Base-by-base conservation (phyloP, 2,113 vertebrate species). In the Silurus glanis region DNA sequence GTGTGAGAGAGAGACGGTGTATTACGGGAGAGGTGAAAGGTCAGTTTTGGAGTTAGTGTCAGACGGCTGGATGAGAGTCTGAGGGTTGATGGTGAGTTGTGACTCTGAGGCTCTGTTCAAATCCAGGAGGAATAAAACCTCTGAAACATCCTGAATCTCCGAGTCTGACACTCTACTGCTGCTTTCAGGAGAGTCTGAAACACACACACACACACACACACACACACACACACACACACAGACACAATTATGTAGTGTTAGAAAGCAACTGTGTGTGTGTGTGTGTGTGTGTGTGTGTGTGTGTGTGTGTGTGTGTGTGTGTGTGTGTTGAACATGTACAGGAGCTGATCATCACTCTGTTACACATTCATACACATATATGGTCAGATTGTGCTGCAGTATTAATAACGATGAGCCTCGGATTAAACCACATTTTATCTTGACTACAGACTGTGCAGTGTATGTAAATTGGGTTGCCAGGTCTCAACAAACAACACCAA, bases 71-170 rank as follows among this genome's bases (percentile, higher is more conserved):
- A 96, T 92, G 9, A 83, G 85, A 83, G 92, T 88, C 91, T 99
- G 98, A 10, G 94, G 93, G 85, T 97, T 95, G 19, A 99, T 71
- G 80, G 90, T 0, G 72, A 99, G 83, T 86, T 98, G 93, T 0
- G 90, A 82, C 0, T 93, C 90, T 0, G 84, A 92, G 56, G 98
- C 97, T 86, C 92, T 96, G 94, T 99, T 99, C 66, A 71, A 90
- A 1, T 99, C 97, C 1, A 90, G 85, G n/a, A 37, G 1, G 0
- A 95, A 97, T 16, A 99, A 95, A 37, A 85, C 88, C 93, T 99
- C 97, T 0, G 97, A 99, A 83, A 97, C 0, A 4, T 69, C n/a
- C 88, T 91, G 93, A 53, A 98, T 93, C 58, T 99, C 97, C 67
- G 88, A 83, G 0, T 96, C 93, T 0, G 92, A 93, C 87, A 97